Base-by-base conservation (phyloP, 2,797 vertebrate species). In the Aselliscus stoliczkanus region DNA sequence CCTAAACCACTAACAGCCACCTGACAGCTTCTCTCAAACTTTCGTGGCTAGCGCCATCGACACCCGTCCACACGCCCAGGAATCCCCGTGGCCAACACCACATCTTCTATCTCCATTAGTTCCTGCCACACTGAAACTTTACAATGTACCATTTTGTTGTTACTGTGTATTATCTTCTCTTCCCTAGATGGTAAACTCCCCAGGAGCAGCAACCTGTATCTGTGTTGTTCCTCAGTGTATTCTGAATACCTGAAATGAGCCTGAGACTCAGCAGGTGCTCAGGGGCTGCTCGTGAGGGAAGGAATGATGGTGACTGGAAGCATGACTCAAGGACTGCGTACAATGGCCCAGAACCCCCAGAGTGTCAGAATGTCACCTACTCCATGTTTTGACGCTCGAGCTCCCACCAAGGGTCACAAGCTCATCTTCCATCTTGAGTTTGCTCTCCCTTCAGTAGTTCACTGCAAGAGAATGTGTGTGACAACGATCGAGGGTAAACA, bases 31-130 rank as follows among this genome's bases (percentile, higher is more conserved):
- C 67, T 54, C 13, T 7, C 23, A n/a, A 0, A 50, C n/a, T 21
- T 39, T 39, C 37, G 69, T 5, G 50, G 18, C 10, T 3, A 12
- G 20, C 4, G 2, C 20, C 15, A 0, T 15, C 13, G 14, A n/a
- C 1, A 2, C 37, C 18, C 4, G 0, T 4, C n/a, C 50, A 18
- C 7, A 15, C 2, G 12, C 29, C 7, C 14, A 3, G 34, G 9
- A 31, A 1, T 1, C 3, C 9, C 3, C 11, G 2, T 17, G n/a
- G 13, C 20, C 73, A 44, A 12, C 21, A 4, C 12, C 1, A 9
- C 14, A 10, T 1, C 25, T 23, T 31, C 73, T 44, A 5, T 15
- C 17, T 14, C 1, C 21, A 6, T 37, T 31, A 29, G 17, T 34
- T 67, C n/a, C 67, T 4, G 4, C 4, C 7, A 2, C 31, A 5